Evolutionary conservation across 2,888 invertebrate genomes (phyloP).

Genomic region (Glaucopsyche alexis): DNA sequence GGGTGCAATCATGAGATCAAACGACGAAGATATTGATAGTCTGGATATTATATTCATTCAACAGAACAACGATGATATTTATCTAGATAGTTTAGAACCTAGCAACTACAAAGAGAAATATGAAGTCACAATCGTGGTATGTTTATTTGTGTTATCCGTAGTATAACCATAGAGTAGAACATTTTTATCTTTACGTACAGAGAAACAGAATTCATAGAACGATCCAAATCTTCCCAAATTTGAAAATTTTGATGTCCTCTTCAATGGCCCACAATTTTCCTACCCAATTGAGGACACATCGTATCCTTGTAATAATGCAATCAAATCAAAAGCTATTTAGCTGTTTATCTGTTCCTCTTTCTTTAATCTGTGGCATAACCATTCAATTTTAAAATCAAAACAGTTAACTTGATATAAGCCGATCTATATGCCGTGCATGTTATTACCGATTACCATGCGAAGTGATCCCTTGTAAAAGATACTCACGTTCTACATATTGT

Average conservation of each 20-base stretch:
- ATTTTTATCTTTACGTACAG: neutral
- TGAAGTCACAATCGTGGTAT: slow-evolving; percentile 50
- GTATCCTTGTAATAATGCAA: too few species aligned
- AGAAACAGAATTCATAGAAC: neutral
- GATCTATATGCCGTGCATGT: slow-evolving; percentile 1
- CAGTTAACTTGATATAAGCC: neutral
- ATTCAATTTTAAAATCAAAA: neutral
- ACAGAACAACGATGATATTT: slow-evolving; percentile 53
- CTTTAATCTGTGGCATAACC: too few species aligned
- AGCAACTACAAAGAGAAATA: slow-evolving; percentile 55
- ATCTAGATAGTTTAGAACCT: slow-evolving; percentile 70
- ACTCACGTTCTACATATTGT: slow-evolving; percentile 9
- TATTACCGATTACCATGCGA: slow-evolving; percentile 1
- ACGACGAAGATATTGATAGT: slow-evolving; percentile 64
- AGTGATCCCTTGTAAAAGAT: slow-evolving; percentile 16
- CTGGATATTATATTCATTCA: slow-evolving; percentile 61
- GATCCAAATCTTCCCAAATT: too few species aligned
- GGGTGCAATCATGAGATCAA: slow-evolving; percentile 59
- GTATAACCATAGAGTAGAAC: too few species aligned
- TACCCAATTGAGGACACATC: too few species aligned
- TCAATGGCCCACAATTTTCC: too few species aligned
- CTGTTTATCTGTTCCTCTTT: too few species aligned
- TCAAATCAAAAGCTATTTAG: too few species aligned
- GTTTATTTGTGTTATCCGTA: neutral
- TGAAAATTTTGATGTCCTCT: too few species aligned